These are phyloP conservation scores for Archaeoteleia sp. DNA, from an alignment of 2,888 invertebrate species.

Conservation along the genomic window DNA sequence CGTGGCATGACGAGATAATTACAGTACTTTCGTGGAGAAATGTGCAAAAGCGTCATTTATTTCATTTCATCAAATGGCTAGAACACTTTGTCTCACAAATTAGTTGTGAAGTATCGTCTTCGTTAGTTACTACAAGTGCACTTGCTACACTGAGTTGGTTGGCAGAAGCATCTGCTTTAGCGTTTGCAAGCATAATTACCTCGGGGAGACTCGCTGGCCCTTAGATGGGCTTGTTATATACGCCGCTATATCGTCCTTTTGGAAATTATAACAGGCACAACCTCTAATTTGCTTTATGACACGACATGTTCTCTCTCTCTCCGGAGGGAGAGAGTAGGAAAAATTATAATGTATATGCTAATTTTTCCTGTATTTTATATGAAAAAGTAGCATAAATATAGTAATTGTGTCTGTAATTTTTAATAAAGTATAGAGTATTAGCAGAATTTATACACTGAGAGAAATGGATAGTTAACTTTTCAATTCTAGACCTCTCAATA, in stretches of 20 bases:
- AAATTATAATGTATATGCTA: too few relatives aligned
- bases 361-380: too few relatives aligned
- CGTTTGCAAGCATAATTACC: constrained; percentile 44
- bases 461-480: too few relatives aligned
- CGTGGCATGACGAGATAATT: too few relatives aligned
- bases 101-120: constrained; percentile 38
- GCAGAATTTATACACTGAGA: too few relatives aligned
- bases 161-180: constrained; percentile 17
- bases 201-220: constrained; percentile 21
- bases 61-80: constrained; percentile 35
- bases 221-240: constrained; percentile 13
- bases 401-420: too few relatives aligned
- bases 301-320: background rate
- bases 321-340: too few relatives aligned
- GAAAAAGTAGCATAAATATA: too few relatives aligned
- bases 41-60: constrained; percentile 33
- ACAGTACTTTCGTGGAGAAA: constrained; percentile 8
- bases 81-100: constrained; percentile 29
- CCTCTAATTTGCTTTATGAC: constrained; percentile 3
- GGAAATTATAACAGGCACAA: constrained; percentile 3
- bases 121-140: constrained; percentile 37
- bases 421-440: too few relatives aligned
- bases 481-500: too few relatives aligned
- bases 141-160: constrained; percentile 27
- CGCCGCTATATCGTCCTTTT: constrained; percentile 20